These are phyloP conservation scores for Caradrina clavipalpis DNA, from an alignment of 2,888 invertebrate species.

Conservation along the genomic window DNA sequence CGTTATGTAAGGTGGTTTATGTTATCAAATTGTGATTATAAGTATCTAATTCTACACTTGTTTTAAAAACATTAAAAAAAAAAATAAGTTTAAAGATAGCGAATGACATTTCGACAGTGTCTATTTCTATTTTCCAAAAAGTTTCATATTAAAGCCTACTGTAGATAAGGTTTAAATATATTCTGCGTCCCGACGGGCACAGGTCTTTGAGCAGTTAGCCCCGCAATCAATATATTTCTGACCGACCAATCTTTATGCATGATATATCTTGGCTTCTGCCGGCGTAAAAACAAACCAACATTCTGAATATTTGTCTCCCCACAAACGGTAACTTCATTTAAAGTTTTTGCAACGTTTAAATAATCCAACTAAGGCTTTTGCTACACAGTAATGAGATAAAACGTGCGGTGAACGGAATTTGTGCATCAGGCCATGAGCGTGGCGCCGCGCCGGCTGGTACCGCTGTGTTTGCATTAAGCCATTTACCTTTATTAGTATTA, in stretches of 20 bases:
- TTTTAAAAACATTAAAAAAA: background rate
- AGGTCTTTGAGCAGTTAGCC: background rate
- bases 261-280: background rate
- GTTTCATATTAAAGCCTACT: background rate
- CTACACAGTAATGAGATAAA: slow-evolving; percentile 64
- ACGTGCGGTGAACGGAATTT: slow-evolving; percentile 57
- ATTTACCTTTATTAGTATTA: slow-evolving; percentile 85
- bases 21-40: background rate
- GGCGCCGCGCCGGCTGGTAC: slow-evolving; percentile 74
- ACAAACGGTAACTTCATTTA: slow-evolving; percentile 22
- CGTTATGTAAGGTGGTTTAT: slow-evolving; percentile 2
- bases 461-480: slow-evolving; percentile 76
- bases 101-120: background rate
- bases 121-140: background rate
- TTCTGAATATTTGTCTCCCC: slow-evolving; percentile 19
- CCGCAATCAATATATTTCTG: background rate
- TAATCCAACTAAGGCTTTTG: slow-evolving; percentile 43
- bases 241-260: background rate
- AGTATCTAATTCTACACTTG: background rate
- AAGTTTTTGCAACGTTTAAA: slow-evolving; percentile 34
- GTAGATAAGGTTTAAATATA: background rate
- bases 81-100: background rate
- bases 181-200: background rate
- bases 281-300: background rate
- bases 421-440: slow-evolving; percentile 61